These are phyloP conservation scores for Alexandromys oeconomus DNA, from an alignment of 2,797 vertebrate genomes.

Conservation along the genomic window DNA sequence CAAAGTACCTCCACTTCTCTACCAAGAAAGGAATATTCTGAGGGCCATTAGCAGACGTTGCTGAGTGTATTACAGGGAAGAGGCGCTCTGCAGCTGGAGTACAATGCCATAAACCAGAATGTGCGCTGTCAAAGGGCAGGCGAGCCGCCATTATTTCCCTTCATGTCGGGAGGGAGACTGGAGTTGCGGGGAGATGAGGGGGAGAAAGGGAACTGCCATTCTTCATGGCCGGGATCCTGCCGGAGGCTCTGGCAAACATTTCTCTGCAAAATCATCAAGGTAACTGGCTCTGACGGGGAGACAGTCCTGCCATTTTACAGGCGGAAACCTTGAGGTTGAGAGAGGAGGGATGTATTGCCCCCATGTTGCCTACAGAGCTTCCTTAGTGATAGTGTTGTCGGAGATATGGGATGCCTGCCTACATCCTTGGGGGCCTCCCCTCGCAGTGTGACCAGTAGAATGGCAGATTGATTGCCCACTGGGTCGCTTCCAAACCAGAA, in stretches of 20 bases:
- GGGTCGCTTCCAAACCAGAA: background rate
- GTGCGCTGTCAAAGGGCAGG: background rate
- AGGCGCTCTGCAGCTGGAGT: background rate
- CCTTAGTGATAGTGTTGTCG: background rate
- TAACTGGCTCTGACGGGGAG: background rate
- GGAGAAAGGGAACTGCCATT: background rate
- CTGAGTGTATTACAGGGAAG: background rate
- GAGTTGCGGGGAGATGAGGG: background rate
- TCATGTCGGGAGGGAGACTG: background rate
- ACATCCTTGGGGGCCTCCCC: background rate
- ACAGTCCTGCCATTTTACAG: background rate
- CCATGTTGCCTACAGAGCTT: background rate
- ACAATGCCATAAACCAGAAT: background rate
- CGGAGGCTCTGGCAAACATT: background rate
- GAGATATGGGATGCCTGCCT: background rate
- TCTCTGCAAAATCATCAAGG: background rate
- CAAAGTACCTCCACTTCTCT: background rate
- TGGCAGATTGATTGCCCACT: background rate
- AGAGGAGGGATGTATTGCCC: background rate
- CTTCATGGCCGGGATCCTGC: background rate
- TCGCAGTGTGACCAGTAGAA: too few relatives aligned
- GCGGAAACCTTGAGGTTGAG: background rate
- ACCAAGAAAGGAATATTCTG: constrained; percentile 14
- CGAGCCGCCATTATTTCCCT: background rate
- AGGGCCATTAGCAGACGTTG: background rate